Conservation (phyloP, 2,797 vertebrate genomes). For the Clamator glandarius region DNA sequence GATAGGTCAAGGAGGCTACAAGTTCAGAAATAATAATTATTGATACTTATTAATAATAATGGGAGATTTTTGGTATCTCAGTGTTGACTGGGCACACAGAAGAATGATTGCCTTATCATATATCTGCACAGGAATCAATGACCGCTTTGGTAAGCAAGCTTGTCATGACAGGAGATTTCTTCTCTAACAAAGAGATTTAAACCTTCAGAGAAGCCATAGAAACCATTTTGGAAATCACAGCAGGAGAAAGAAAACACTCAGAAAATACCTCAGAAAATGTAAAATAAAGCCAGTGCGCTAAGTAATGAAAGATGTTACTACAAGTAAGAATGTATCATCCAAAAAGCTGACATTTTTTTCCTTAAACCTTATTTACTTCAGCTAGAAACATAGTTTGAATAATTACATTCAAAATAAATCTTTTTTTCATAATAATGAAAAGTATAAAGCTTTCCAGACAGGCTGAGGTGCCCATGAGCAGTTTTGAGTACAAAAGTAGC, state of each 20-base stretch:
- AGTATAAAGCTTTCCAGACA: not conserved
- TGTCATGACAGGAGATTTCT: not conserved
- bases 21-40: not conserved
- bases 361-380: not conserved
- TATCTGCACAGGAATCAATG: not conserved
- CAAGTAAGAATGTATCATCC: not conserved
- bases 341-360: not conserved
- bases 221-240: not conserved
- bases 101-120: not conserved
- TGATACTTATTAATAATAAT: not conserved
- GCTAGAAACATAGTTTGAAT: not conserved
- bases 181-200: not conserved
- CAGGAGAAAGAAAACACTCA: not conserved
- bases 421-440: not conserved
- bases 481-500: not conserved
- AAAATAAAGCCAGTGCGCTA: not conserved
- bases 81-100: not conserved
- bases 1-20: not conserved
- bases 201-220: not conserved
- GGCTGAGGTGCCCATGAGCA: not conserved
- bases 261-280: not conserved
- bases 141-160: not conserved
- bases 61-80: accelerated
- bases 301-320: not conserved
- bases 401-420: not conserved